These are phyloP conservation scores for Gallirallus australis DNA, from an alignment of 2,797 vertebrate genomes.

Conservation along the genomic window DNA sequence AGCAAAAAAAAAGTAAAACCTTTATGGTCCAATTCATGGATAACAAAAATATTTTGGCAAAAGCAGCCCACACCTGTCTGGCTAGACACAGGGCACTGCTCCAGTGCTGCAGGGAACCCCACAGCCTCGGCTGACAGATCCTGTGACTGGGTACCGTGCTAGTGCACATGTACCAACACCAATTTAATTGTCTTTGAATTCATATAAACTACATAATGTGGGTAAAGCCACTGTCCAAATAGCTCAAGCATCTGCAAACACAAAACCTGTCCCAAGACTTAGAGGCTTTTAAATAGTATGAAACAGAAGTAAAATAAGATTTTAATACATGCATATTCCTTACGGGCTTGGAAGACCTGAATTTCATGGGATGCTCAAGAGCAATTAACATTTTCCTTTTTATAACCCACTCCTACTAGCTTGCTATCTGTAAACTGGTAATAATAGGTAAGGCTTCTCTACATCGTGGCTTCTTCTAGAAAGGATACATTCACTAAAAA, in stretches of 20 bases:
- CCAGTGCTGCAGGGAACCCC: background rate
- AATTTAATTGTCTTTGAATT: background rate
- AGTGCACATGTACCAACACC: background rate
- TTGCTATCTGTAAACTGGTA: background rate
- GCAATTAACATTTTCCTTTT: background rate
- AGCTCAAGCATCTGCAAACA: background rate
- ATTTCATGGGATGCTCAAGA: background rate
- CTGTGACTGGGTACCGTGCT: fast-evolving
- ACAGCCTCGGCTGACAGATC: background rate
- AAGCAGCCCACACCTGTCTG: background rate
- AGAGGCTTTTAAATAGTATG: background rate
- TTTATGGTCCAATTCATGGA: background rate
- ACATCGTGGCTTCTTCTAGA: background rate
- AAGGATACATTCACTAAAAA: background rate
- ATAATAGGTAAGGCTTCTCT: background rate
- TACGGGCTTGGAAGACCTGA: background rate
- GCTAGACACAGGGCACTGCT: background rate
- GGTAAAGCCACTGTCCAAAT: background rate
- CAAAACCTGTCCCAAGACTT: background rate
- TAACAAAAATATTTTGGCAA: background rate
- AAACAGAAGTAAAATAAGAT: background rate
- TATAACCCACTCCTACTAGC: background rate
- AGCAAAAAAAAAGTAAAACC: background rate
- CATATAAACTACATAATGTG: background rate
- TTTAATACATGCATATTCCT: background rate